Evolutionary conservation across 2,888 invertebrate species (phyloP).

Genomic region (Pandemis cinnamomeana): DNA sequence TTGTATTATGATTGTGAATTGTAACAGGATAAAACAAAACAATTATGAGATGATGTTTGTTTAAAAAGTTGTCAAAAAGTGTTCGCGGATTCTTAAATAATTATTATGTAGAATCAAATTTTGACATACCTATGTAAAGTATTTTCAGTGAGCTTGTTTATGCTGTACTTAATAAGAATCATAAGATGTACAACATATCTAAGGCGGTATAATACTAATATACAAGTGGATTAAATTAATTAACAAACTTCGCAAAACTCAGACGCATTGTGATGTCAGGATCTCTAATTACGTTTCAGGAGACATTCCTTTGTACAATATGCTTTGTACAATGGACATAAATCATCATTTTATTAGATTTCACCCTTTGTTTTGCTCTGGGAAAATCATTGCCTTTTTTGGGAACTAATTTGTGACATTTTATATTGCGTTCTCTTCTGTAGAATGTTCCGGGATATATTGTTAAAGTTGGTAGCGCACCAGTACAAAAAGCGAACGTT

Average conservation of each 20-base stretch:
- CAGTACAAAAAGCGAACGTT: not conserved
- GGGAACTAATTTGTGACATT: not conserved
- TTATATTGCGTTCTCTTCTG: not conserved
- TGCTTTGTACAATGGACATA: slow-evolving; percentile 4
- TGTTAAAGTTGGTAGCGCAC: slow-evolving; percentile 1
- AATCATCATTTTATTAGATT: slow-evolving; percentile 6
- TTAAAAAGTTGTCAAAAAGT: not conserved
- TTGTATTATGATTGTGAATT: not conserved
- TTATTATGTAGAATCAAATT: not conserved
- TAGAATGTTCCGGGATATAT: not conserved
- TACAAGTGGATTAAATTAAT: slow-evolving; percentile 16
- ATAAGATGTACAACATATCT: not conserved
- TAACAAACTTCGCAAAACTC: slow-evolving; percentile 26
- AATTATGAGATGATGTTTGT: not conserved
- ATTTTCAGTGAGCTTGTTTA: not conserved
- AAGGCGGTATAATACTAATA: not conserved
- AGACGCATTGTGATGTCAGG: slow-evolving; percentile 11
- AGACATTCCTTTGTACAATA: slow-evolving; percentile 12
- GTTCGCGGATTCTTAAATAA: not conserved
- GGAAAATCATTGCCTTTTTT: slow-evolving; percentile 3
- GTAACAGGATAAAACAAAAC: not conserved
- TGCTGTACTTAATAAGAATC: not conserved
- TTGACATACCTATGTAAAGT: not conserved
- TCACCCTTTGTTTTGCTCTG: not conserved
- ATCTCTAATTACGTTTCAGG: slow-evolving; percentile 22